Conservation (phyloP, 2,113 vertebrate genomes). For the Elgaria multicarinata region DNA sequence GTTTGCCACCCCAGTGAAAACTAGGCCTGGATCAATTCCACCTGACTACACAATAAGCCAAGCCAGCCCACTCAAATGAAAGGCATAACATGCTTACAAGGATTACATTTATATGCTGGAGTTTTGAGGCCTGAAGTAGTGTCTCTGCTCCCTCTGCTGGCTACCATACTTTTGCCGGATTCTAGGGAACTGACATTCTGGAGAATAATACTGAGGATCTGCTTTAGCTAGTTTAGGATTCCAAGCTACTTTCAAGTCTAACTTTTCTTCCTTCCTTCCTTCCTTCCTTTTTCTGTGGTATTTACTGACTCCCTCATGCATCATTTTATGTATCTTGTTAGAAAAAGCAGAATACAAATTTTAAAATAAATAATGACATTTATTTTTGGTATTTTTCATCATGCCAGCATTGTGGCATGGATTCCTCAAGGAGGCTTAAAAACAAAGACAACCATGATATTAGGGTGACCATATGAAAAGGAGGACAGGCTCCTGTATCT, state of each 20-base stretch:
- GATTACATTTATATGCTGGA: neutral
- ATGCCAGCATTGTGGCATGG: neutral
- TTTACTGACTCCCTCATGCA: neutral
- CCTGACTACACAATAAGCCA: neutral
- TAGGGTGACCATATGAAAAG: too few relatives aligned
- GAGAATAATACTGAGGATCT: neutral
- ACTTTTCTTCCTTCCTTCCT: neutral
- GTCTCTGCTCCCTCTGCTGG: constrained; percentile 29
- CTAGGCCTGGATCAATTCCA: neutral
- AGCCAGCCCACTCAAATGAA: neutral
- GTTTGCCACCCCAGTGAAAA: neutral
- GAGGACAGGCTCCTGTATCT: too few relatives aligned
- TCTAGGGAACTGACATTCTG: neutral
- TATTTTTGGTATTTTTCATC: neutral
- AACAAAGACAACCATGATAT: neutral
- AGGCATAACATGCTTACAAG: too few relatives aligned
- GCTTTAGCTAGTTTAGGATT: neutral
- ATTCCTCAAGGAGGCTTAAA: neutral
- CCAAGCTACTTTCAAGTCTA: neutral
- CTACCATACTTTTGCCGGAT: neutral
- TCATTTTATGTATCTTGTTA: neutral
- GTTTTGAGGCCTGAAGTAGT: neutral
- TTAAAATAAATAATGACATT: neutral
- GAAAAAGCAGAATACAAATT: neutral
- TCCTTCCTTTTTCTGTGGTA: neutral